These are phyloP conservation scores for Ceraclea dissimilis DNA, from an alignment of 2,888 invertebrate genomes.

Conservation along the genomic window DNA sequence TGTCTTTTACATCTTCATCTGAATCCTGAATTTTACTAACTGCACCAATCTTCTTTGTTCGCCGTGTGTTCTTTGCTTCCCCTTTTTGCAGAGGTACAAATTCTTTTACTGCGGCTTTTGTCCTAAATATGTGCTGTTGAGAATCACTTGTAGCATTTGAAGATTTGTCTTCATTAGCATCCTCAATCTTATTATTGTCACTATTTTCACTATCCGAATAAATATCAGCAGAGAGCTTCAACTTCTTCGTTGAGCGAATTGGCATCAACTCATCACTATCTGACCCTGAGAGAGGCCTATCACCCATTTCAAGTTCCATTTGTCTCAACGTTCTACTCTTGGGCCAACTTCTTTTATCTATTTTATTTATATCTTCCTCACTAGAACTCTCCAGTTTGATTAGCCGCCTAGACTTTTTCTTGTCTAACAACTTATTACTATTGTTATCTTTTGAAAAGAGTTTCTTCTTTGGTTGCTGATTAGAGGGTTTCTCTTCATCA, in stretches of 20 bases:
- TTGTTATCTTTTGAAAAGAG: conserved; percentile 39
- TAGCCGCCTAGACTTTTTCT: conserved; percentile 43
- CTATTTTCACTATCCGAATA: conserved; percentile 72
- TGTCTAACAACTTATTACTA: conserved; percentile 41
- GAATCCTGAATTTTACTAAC: conserved; percentile 38
- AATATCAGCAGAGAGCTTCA: conserved; percentile 61
- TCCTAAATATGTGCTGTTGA: conserved; percentile 61
- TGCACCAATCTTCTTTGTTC: conserved; percentile 37
- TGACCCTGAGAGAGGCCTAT: conserved; percentile 54
- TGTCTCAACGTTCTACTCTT: conserved; percentile 58
- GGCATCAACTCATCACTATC: conserved; percentile 76
- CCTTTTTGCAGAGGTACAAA: conserved; percentile 52
- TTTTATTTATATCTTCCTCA: conserved; percentile 50
- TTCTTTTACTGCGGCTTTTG: conserved; percentile 80
- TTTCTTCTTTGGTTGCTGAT: conserved; percentile 42
- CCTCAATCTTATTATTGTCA: conserved; percentile 47
- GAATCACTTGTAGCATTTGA: conserved; percentile 60
- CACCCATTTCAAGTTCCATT: conserved; percentile 68
- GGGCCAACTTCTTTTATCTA: conserved; percentile 40
- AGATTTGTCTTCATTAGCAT: conserved; percentile 52
- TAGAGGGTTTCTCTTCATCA: conserved; percentile 45
- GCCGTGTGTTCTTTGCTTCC: conserved; percentile 37
- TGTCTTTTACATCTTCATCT: conserved; percentile 45
- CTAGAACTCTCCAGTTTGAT: conserved; percentile 52
- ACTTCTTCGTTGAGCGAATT: conserved; percentile 49